Evolutionary conservation across 2,797 vertebrate species (phyloP).

Genomic region (Apodemus agrarius): DNA sequence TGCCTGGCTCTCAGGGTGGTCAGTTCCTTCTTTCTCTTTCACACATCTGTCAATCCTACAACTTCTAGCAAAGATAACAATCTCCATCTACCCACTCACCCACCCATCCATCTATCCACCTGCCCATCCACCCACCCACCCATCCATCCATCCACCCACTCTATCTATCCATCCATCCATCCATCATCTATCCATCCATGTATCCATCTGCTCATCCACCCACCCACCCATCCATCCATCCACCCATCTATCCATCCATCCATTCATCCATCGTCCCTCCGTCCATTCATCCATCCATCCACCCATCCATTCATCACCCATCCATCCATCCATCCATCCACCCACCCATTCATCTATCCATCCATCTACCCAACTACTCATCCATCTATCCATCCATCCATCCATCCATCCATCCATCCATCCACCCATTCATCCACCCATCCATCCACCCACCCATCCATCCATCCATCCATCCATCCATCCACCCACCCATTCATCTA

Average conservation of each 20-base stretch:
- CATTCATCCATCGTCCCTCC: too few relatives aligned
- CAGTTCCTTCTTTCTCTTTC: not conserved
- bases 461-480: not conserved
- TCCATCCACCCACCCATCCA: not conserved
- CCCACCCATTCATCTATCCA: not conserved
- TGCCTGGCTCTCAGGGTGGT: too few relatives aligned
- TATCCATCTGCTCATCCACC: too few relatives aligned
- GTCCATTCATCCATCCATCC: not conserved
- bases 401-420: too few relatives aligned
- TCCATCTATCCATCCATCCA: too few relatives aligned
- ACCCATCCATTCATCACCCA: not conserved
- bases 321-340: too few relatives aligned
- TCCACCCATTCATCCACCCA: not conserved
- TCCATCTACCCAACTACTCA: too few relatives aligned
- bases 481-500: not conserved
- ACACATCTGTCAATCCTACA: not conserved
- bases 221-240: too few relatives aligned
- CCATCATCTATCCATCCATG: not conserved
- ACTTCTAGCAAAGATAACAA: not conserved
- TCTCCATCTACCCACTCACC: not conserved
- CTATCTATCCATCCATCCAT: not conserved
- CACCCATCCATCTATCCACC: not conserved
- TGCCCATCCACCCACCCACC: not conserved
- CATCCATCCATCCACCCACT: too few relatives aligned
- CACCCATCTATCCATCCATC: not conserved